Percentiles rank a stretch among this genome's conserved stretches.
Conservation (phyloP, 2,888 invertebrate species). For the Stenolophus ochropezus region DNA sequence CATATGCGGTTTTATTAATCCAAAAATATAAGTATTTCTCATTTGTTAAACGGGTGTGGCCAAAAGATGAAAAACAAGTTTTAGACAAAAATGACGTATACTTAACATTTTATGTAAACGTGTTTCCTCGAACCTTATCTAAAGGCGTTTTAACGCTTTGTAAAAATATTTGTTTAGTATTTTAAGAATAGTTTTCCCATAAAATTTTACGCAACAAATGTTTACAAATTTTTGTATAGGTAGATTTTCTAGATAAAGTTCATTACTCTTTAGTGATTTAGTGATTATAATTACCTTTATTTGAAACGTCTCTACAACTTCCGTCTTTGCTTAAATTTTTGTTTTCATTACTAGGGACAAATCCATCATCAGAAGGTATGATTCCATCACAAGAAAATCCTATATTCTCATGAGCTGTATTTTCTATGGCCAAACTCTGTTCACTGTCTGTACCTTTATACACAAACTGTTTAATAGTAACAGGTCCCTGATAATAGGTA, state of each 20-base stretch:
- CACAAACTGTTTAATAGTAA: constrained; percentile 84
- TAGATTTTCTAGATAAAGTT: constrained; percentile 3
- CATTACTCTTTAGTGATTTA: neutral
- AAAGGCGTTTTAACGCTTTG: neutral
- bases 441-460: constrained; percentile 68
- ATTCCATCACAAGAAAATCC: constrained; percentile 14
- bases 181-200: neutral
- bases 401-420: constrained; percentile 45
- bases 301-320: neutral
- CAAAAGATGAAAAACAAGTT: neutral
- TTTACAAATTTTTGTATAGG: neutral
- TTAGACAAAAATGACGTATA: constrained; percentile 61
- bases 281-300: constrained; percentile 3
- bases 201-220: neutral
- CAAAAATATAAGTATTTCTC: neutral
- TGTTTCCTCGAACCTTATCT: neutral
- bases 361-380: constrained; percentile 5
- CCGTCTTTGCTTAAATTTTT: neutral
- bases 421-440: constrained; percentile 63
- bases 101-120: constrained; percentile 74
- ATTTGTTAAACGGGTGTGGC: constrained; percentile 6
- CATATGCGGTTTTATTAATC: neutral
- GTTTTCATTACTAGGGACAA: constrained; percentile 23
- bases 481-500: constrained; percentile 85
- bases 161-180: neutral